Evolutionary conservation across 2,113 vertebrate species (phyloP), one percentile per base, ranked within the genome.

Genomic region (Gadus chalcogrammus): DNA sequence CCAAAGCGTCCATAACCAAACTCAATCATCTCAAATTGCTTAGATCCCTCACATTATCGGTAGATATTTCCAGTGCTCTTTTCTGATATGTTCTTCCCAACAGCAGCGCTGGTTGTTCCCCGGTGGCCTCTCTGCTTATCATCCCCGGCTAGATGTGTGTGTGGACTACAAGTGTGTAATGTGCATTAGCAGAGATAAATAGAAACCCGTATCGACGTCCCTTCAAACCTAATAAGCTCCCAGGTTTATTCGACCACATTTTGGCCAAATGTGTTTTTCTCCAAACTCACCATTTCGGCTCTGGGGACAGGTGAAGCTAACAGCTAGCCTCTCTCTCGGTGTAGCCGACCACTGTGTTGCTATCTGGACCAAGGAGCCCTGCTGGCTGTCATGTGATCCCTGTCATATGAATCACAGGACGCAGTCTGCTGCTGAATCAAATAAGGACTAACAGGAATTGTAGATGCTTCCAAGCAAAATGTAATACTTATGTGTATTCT

Each of bases 221-320:
- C 2, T 35, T 42, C 4, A 16, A 18, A 0, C 18, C 17, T 16
- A 60, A 52, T 6, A 20, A 69, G 24, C 2, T 6, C 0, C 13
- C 1, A 6, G 0, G 7, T 27, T 73, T 3, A 1, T 70, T 70
- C 63, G 9, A 9, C 2, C 2, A 55, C 42, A 48, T 9, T 9
- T 48, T 9, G 42, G 12, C 42, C 9, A 48, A 61, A 6, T n/a
- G 18, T 2, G 22, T 59, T 0, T 59, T 60, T 61, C 75, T 69
- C 76, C 8, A 42, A 67, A 89, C 89, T 88, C 75, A 91, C 89
- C 89, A 90, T 90, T 20, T 87, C 73, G 80, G 83, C 85, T 72
- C 87, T 86, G 48, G 75, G 60, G 70, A 83, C 83, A 86, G 79
- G 81, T 76, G 77, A 86, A 85, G 88, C 88, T 88, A 88, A 81